Evolutionary conservation across 2,797 vertebrate genomes (phyloP).

Genomic region (Salmo trutta): DNA sequence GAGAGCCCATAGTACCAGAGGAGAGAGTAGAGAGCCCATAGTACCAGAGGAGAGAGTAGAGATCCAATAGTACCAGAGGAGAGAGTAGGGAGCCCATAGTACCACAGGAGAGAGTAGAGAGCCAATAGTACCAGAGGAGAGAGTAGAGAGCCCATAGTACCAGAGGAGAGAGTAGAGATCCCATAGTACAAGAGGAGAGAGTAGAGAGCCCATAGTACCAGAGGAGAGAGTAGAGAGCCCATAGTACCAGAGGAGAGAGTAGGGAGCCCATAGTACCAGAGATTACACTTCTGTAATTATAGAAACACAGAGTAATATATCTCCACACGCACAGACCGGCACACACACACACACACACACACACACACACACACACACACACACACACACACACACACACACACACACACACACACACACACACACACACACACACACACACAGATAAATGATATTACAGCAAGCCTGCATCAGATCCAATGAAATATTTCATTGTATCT

Average conservation of each 20-base stretch:
- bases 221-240: too few species aligned
- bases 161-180: too few species aligned
- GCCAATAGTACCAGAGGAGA: constrained; percentile 28
- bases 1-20: too few species aligned
- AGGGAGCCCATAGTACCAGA: constrained; percentile 47
- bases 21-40: too few species aligned
- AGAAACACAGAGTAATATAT: constrained; percentile 24
- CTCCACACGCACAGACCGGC: constrained; percentile 1
- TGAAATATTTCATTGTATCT: constrained; percentile 55
- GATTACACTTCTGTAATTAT: constrained; percentile 59
- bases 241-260: constrained; percentile 44
- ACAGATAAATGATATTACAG: constrained; percentile 54
- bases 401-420: constrained; percentile 2
- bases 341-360: constrained; percentile 35
- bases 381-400: constrained; percentile 1
- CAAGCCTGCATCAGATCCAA: constrained; percentile 55
- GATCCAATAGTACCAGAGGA: constrained; percentile 28
- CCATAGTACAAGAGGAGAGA: constrained; percentile 29
- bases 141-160: too few species aligned
- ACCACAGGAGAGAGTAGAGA: too few species aligned
- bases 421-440: constrained; percentile 21
- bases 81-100: neutral
- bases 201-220: too few species aligned
- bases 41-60: constrained; percentile 21
- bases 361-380: constrained; percentile 40